phyloP scores from a whole-genome alignment of 2,797 vertebrate species.

The Onychomys arenicola region DNA sequence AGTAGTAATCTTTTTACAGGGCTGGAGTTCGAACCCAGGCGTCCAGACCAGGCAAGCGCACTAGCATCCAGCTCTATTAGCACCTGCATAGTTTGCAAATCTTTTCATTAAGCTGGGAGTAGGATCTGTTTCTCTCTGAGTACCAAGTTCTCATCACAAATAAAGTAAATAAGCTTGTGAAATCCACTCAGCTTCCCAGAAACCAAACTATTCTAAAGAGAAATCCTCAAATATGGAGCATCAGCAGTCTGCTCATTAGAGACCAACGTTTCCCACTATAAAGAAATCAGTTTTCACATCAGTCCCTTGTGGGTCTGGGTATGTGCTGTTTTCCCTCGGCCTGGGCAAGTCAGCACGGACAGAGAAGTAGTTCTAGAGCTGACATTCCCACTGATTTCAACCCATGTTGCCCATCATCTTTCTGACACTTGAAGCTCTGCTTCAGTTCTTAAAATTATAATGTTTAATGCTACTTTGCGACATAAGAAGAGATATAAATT shows the following conservation, averaged over 20 bases:
- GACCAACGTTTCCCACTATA: background rate
- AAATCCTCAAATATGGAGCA: background rate
- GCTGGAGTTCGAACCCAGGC: background rate
- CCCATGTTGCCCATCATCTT: background rate
- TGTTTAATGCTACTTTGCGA: slow-evolving; percentile 47
- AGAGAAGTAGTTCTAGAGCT: background rate
- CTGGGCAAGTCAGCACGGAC: background rate
- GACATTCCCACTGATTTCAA: background rate
- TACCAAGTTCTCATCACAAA: background rate
- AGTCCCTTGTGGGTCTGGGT: background rate
- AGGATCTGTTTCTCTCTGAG: background rate
- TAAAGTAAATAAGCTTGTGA: background rate
- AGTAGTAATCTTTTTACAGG: background rate
- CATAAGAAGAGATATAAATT: slow-evolving; percentile 67
- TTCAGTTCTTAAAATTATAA: slow-evolving; percentile 35
- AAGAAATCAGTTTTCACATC: background rate
- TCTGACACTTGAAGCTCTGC: background rate
- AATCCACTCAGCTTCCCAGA: slow-evolving; percentile 42
- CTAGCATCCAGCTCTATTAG: too few relatives aligned
- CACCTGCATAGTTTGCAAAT: background rate
- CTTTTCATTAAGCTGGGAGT: background rate
- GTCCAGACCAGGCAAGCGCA: background rate
- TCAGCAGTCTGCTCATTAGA: background rate
- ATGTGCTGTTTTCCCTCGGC: background rate
- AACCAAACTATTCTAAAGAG: background rate